Evolutionary conservation across 2,797 vertebrate genomes (phyloP).

Genomic region (Enteromius trimaculatus): DNA sequence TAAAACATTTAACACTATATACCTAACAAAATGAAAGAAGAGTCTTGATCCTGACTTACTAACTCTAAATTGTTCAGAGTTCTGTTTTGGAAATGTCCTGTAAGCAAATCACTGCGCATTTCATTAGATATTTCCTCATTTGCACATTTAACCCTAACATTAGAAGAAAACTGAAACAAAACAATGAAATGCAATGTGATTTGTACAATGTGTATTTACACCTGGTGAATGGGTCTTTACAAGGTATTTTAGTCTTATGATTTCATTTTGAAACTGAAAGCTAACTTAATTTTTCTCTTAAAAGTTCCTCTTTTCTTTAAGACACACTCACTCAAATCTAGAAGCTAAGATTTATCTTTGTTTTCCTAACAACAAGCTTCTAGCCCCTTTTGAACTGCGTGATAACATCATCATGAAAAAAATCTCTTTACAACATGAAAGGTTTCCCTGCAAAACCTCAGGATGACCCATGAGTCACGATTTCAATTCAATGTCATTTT

Average conservation of each 20-base stretch:
- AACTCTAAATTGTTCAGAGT: background rate
- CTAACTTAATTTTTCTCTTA: background rate
- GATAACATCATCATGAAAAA: slow-evolving; percentile 15
- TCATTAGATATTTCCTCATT: background rate
- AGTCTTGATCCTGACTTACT: background rate
- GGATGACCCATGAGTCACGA: background rate
- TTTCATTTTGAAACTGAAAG: background rate
- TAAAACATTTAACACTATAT: background rate
- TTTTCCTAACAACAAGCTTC: slow-evolving; percentile 18
- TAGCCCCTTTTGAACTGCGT: slow-evolving; percentile 25
- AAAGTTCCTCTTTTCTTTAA: background rate
- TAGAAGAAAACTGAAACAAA: background rate
- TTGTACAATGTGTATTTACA: background rate
- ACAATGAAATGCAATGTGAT: background rate
- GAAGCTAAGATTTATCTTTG: slow-evolving; percentile 27
- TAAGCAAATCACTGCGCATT: background rate
- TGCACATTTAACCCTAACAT: background rate
- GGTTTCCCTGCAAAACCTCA: background rate
- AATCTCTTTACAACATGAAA: slow-evolving; percentile 8
- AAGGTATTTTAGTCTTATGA: background rate
- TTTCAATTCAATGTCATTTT: slow-evolving; percentile 16
- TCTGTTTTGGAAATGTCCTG: background rate
- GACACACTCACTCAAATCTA: slow-evolving; percentile 1
- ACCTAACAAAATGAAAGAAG: background rate
- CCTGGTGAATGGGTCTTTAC: background rate